A percentile compares a stretch with the other conserved stretches of the same genome.
phyloP scores from a whole-genome alignment of 1,140 invertebrate genomes.

The Physella acuta region DNA sequence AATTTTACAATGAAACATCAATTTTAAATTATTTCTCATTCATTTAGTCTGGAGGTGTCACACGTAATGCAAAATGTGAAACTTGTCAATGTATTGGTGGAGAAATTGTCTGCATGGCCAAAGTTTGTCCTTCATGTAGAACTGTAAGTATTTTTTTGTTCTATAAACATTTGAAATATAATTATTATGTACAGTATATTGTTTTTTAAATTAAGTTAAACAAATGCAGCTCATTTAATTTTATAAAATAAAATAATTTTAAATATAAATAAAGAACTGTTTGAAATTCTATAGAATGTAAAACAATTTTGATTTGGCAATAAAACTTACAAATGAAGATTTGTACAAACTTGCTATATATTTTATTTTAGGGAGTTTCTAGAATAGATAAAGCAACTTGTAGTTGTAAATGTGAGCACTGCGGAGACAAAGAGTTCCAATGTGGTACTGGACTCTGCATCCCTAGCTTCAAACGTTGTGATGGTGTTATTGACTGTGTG shows the following conservation, averaged over 20 bases:
- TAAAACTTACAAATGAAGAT: neutral
- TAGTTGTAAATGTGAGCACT: slow-evolving; percentile 74
- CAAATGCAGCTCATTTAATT: no score
- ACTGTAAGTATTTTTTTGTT: slow-evolving; percentile 49
- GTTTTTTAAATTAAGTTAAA: neutral
- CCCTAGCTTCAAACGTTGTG: slow-evolving; percentile 73
- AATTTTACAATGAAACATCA: no score
- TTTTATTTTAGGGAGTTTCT: slow-evolving; percentile 31
- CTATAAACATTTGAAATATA: neutral
- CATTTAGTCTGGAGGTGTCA: slow-evolving; percentile 70
- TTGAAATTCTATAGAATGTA: neutral
- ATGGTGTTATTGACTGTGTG: slow-evolving; percentile 79
- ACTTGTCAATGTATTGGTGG: slow-evolving; percentile 79
- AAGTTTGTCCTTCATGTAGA: slow-evolving; percentile 69
- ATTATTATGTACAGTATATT: neutral
- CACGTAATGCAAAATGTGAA: slow-evolving; percentile 71
- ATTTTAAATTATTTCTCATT: slow-evolving; percentile 21
- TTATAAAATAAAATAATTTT: neutral
- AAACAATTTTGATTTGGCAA: neutral
- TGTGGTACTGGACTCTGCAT: slow-evolving; percentile 80
- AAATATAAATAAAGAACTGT: neutral
- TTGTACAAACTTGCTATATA: neutral
- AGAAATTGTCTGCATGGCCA: slow-evolving; percentile 68
- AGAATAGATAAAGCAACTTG: slow-evolving; percentile 63
- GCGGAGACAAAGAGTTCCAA: slow-evolving; percentile 66